phyloP scores from a whole-genome alignment of 2,113 vertebrate species.

The Limnothrissa miodon region DNA sequence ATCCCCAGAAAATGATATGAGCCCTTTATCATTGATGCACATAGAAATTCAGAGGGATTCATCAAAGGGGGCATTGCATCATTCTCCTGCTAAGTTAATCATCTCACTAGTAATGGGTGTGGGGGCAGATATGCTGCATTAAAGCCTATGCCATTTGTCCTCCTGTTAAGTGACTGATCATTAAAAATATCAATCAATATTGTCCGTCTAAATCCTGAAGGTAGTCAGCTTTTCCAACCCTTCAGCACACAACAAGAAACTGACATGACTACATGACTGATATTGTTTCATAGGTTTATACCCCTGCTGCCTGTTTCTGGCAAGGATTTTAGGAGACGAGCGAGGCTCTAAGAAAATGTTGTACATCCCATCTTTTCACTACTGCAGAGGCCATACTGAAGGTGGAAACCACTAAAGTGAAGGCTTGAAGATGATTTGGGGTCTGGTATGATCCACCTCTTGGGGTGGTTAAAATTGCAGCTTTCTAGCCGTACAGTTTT shows the following conservation, averaged over 20 bases:
- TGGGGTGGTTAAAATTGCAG: conserved; percentile 1
- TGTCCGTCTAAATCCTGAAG: conserved; percentile 9
- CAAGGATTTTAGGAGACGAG: background rate
- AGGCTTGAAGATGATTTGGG: background rate
- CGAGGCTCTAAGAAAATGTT: background rate
- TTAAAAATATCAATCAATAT: conserved; percentile 26
- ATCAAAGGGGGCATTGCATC: conserved; percentile 25
- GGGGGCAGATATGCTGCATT: conserved; percentile 17
- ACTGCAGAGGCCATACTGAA: background rate
- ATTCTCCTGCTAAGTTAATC: conserved; percentile 12
- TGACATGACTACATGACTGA: conserved; percentile 4
- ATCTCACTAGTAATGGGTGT: conserved; percentile 23
- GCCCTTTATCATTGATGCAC: conserved; percentile 4
- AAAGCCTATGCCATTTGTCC: conserved; percentile 12
- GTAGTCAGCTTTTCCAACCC: background rate
- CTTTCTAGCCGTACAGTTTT: background rate
- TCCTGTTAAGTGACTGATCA: conserved; percentile 21
- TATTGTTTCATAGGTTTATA: background rate
- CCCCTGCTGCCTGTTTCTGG: background rate
- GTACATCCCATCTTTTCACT: background rate
- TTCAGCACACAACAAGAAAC: background rate
- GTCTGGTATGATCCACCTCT: background rate
- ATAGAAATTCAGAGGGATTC: background rate
- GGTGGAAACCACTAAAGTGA: background rate
- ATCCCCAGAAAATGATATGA: background rate